A percentile compares a stretch with the other conserved stretches of the same genome.
These are phyloP conservation scores for Bambusicola thoracicus DNA, from an alignment of 2,113 vertebrate genomes.

Conservation along the genomic window DNA sequence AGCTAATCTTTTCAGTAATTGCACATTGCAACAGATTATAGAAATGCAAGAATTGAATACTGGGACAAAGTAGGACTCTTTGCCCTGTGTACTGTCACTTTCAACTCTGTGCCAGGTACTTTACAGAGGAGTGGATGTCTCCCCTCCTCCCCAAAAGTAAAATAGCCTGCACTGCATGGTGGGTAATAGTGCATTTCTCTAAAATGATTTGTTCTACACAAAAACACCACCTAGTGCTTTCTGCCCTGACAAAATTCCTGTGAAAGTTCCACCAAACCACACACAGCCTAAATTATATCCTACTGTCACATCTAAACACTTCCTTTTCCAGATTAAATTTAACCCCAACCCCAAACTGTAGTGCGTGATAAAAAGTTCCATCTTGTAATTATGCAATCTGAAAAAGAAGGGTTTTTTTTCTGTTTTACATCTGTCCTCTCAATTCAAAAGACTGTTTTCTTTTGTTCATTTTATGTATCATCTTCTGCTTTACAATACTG, in stretches of 20 bases:
- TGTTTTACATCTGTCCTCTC: not conserved
- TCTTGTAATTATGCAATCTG: not conserved
- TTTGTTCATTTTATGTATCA: not conserved
- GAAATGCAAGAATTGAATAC: not conserved
- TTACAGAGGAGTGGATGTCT: not conserved
- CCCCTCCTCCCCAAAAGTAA: not conserved
- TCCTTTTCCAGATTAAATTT: not conserved
- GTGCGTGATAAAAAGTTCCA: not conserved
- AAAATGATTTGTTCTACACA: not conserved
- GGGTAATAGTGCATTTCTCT: not conserved
- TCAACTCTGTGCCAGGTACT: not conserved
- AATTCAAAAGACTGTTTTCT: not conserved
- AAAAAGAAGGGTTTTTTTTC: not conserved
- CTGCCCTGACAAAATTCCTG: not conserved
- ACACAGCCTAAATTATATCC: not conserved
- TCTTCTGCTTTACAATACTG: not conserved
- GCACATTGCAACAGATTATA: not conserved
- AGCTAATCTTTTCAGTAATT: not conserved
- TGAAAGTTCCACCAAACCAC: not conserved
- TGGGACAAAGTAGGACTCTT: not conserved
- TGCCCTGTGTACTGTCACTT: not conserved
- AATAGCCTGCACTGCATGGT: not conserved
- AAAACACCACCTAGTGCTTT: not conserved
- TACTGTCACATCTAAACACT: not conserved
- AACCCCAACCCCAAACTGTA: not conserved